Evolutionary conservation across 1,140 invertebrate species (phyloP), one percentile per base, ranked within the genome.

Genomic region (Drosophila bocqueti): DNA sequence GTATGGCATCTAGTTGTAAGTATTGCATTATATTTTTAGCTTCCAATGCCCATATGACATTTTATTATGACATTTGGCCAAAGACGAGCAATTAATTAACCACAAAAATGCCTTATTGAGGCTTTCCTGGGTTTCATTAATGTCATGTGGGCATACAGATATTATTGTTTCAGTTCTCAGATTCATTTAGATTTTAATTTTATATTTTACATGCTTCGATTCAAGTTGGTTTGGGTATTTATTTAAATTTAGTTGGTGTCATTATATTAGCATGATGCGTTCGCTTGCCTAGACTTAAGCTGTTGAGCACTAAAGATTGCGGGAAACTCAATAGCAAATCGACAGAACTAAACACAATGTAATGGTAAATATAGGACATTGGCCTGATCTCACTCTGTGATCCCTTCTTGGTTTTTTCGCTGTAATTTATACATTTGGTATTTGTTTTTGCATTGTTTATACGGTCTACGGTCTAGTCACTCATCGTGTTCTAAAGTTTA

Each of bases 341-440:
- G 73, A 81, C 40, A 68, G 45, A 68, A 63, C 31, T 59, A 63
- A 75, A 82, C 46, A 49, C 57, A 76, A 76, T 18, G 10, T 13
- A 47, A 80, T 55, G 15, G 73, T 76, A 90, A 89, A 91, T 89
- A 90, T 81, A 81, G 85, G 84, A 91, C 85, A 78, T 57, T 66
- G 77, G 68, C 63, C 74, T 73, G 68, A 60, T 59, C 36, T 68
- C 16, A 21, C 54, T 45, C 49, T 42, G n/a, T 42, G n/a, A 54
- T 52, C 40, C 58, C 18, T 52, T 40, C 26, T 18, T 71, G 16
- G 26, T 61, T n/a, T 60, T 60, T 4, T 59, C 24, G 7, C 52
- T 34, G 2, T 65, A 15, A 65, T 67, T 63, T 42, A 26, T 60
- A 46, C 29, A 26, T 21, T 21, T 21, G 21, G 21, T 24, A 24